Base-by-base conservation (phyloP, 1,140 invertebrate genomes). In the Diorhabda elongata region DNA sequence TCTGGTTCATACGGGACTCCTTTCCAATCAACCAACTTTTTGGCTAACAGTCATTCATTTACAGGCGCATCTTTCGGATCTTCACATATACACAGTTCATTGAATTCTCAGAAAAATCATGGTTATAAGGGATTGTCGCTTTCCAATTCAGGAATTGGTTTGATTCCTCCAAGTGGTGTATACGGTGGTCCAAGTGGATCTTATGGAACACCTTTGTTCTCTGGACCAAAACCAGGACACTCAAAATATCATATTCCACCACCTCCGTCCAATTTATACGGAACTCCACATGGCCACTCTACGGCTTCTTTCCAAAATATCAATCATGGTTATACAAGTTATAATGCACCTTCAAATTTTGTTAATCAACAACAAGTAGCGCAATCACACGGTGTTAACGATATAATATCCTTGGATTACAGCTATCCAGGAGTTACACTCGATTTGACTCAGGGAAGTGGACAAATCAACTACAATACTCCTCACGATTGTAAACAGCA, bases 141-240 rank as follows among this genome's bases (percentile, higher is more conserved):
- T 41, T 76, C 76, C 44, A 70, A 72, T 11, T 71, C 73, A n/a
- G 81, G 81, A 56, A 83, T 84, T 76, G 85, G 85, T 5, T 76
- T 87, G 43, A 79, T 83, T 11, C 83, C 86, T 26, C 83, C 86
- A 43, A 85, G 84, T 71, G 84, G 84, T 3, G 64, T 84, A 26
- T 87, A 87, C 79, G 83, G 84, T 52, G 78, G 84, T 2, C 83
- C 84, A 65, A 83, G 80, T 66, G 83, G 82, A 56, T 83, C 81
- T 73, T 86, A 87, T 66, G 85, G 85, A 26, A 83, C 83, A 41
- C 85, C 86, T 7, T 83, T 87, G 6, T 77, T 79, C 42, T 68
- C 82, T 0, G 79, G 69, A 58, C 65, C 69, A n/a, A 69, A 74
- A 68, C 70, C 73, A 26, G 71, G 78, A 7, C 80, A 82, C 57